These are phyloP conservation scores for Peribatodes rhomboidaria DNA, from an alignment of 2,888 invertebrate genomes.

Conservation along the genomic window DNA sequence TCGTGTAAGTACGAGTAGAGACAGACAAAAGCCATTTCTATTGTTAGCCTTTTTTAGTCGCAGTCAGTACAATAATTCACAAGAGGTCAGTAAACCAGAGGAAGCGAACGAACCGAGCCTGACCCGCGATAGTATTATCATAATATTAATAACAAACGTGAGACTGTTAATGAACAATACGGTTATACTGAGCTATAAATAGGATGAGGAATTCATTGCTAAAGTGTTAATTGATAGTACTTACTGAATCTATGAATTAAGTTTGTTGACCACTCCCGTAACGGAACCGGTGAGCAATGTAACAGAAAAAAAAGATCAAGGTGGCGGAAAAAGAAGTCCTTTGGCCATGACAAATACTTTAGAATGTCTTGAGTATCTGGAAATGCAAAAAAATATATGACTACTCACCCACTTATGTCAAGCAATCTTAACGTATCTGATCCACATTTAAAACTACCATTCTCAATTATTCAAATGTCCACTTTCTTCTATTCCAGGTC, in stretches of 20 bases:
- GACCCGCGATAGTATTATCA: slow-evolving; percentile 17
- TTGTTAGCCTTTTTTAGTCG: background rate
- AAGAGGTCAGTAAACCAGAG: slow-evolving; percentile 11
- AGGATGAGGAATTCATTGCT: background rate
- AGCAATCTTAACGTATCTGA: background rate
- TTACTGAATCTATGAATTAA: background rate
- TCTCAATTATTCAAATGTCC: too few species aligned
- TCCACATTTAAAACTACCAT: background rate
- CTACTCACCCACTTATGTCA: too few species aligned
- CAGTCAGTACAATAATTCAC: background rate
- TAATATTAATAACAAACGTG: slow-evolving; percentile 11
- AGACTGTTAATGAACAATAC: background rate
- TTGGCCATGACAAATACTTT: too few species aligned
- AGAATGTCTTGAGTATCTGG: too few species aligned
- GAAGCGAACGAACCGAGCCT: background rate
- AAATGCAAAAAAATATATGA: too few species aligned
- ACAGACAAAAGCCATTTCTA: background rate
- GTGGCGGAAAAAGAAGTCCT: too few species aligned
- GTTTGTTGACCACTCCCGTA: background rate
- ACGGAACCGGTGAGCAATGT: background rate
- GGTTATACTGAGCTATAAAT: background rate
- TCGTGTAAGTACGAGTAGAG: background rate
- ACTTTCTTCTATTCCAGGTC: too few species aligned
- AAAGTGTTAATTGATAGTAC: background rate
- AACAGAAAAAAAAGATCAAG: background rate